Evolutionary conservation across 2,797 vertebrate species (phyloP), one percentile per base, ranked within the genome.

Genomic region (Hafferia zeledoni): DNA sequence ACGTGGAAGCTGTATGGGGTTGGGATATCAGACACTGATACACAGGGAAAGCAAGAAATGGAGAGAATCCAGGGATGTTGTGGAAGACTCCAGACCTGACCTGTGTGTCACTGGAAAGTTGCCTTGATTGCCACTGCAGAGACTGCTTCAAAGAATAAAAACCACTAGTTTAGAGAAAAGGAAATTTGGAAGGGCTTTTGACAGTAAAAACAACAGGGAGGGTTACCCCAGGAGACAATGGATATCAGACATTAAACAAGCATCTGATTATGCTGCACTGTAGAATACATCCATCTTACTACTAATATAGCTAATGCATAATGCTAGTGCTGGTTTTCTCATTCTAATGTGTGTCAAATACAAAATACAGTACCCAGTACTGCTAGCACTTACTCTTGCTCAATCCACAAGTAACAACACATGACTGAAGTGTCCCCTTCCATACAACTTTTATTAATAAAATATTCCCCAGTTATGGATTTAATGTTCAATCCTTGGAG

Each of bases 1-100:
- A 30, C 44, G 22, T 0, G 1, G 23, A 74, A 8, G 14, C 13
- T 56, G 6, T 28, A 70, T 1, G 5, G 25, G 7, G 5, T 8
- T 59, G 61, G 23, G 11, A 6, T 18, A 55, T 17, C 69, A 78
- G 53, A 27, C 53, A 56, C 13, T 2, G 1, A 60, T 17, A 63
- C 12, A 24, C 2, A 9, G 43, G 8, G 10, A 13, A 85, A 65
- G 41, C 17, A 28, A 65, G 39, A 30, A 83, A 47, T 72, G 20
- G 22, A 49, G 30, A 65, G 41, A 77, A 46, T 5, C 43, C 30
- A 74, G 46, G 9, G 37, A 52, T 5, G 17, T 14, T 33, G 18
- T 44, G 47, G 57, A 83, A 88, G n/a, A 5, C 24, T 63, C 23
- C 23, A 12, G 17, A 30, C 52, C 35, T 61, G 47, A 81, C 74